Evolutionary conservation across 2,113 vertebrate genomes (phyloP).

Genomic region (Zosterops hypoxanthus): DNA sequence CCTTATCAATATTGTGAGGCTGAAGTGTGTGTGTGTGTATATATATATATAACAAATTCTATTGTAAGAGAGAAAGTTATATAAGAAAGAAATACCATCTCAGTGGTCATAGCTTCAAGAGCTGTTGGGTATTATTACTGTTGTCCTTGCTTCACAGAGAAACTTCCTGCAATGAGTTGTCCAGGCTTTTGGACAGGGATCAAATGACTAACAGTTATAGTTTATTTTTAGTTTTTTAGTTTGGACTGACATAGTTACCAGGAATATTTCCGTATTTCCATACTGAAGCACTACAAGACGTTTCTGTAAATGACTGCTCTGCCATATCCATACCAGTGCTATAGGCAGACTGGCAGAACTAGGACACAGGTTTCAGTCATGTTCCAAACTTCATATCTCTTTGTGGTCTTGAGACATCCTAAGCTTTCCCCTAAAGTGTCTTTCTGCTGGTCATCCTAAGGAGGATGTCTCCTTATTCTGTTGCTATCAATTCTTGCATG

Average conservation of each 20-base stretch:
- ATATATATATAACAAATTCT: background rate
- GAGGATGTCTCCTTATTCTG: background rate
- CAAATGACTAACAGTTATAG: background rate
- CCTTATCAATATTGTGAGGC: background rate
- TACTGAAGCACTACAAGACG: background rate
- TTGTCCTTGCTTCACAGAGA: background rate
- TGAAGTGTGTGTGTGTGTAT: accelerated
- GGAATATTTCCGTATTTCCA: background rate
- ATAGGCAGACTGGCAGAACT: background rate
- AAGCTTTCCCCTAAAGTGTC: background rate
- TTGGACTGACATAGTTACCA: background rate
- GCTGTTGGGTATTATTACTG: background rate
- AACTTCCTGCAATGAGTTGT: background rate
- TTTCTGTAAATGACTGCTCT: background rate
- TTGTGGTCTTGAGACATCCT: background rate
- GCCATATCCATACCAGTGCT: background rate
- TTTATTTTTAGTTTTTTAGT: conserved; percentile 56
- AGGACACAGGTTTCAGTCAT: background rate
- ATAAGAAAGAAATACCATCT: background rate
- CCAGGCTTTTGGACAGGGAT: background rate
- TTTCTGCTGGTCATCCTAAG: background rate
- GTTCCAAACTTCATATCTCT: background rate
- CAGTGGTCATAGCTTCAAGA: background rate
- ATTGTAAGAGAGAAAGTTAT: background rate
- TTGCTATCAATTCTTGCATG: background rate